A percentile compares a stretch with the other conserved stretches of the same genome.
These are phyloP conservation scores for Trichechus manatus DNA, from an alignment of 2,113 vertebrate species.

Conservation along the genomic window DNA sequence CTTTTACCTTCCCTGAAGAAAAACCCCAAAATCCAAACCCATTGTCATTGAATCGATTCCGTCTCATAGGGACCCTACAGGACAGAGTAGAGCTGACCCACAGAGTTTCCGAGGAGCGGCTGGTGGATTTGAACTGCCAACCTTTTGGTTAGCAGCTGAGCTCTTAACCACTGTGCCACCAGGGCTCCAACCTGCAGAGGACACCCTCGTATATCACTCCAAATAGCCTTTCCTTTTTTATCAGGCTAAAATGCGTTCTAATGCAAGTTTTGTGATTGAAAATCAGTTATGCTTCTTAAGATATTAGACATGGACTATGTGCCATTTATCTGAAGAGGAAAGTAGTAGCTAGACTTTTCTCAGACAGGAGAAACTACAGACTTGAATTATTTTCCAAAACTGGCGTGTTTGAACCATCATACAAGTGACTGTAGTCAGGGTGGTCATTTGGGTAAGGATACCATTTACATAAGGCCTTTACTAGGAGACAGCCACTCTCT, in stretches of 20 bases:
- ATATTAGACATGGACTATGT: background rate
- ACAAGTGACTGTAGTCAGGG: background rate
- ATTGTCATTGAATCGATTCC: too few species aligned
- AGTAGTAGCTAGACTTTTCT: background rate
- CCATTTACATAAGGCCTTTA: background rate
- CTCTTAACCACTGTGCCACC: too few species aligned
- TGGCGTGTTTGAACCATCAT: background rate
- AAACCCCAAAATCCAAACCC: background rate
- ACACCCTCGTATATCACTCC: background rate
- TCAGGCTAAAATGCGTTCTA: background rate
- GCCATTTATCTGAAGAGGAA: slow-evolving; percentile 11
- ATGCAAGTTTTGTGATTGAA: background rate
- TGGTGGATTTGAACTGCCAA: too few species aligned
- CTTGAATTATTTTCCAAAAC: background rate
- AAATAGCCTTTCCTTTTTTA: background rate
- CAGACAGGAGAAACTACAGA: background rate
- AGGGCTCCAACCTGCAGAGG: background rate
- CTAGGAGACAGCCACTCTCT: background rate
- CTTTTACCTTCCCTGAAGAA: background rate
- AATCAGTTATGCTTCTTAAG: background rate
- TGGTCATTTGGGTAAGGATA: background rate
- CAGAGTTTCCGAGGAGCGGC: too few species aligned
- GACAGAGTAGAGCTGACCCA: too few species aligned
- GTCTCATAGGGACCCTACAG: too few species aligned
- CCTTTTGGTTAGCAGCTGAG: too few species aligned